Conservation (phyloP, 2,113 vertebrate species). For the Anhinga anhinga region DNA sequence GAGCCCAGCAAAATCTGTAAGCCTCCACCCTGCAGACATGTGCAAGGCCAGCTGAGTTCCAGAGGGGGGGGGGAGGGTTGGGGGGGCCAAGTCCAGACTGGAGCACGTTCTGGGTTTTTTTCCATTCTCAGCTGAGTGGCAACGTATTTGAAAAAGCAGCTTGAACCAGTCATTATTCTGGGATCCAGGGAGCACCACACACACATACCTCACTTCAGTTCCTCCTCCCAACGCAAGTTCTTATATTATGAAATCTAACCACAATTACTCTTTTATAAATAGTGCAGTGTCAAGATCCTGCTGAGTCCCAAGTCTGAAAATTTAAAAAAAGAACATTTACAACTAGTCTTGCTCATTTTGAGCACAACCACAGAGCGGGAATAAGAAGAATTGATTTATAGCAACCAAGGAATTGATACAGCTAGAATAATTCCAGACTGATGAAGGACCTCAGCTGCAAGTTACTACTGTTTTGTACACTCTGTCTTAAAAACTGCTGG, state of each 20-base stretch:
- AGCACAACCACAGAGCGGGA: not conserved
- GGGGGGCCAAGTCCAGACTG: not conserved
- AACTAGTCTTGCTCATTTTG: not conserved
- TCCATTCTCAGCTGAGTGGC: not conserved
- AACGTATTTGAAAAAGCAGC: not conserved
- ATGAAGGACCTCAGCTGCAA: not conserved
- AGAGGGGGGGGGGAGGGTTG: not conserved
- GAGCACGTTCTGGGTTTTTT: not conserved
- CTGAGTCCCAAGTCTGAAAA: not conserved
- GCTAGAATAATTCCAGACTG: conserved; percentile 7
- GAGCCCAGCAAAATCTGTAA: not conserved
- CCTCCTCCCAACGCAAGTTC: not conserved
- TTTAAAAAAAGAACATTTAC: not conserved
- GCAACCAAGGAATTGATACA: not conserved
- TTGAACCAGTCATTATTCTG: not conserved
- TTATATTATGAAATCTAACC: conserved; percentile 38
- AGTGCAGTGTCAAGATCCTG: conserved; percentile 12
- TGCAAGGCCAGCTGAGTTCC: not conserved
- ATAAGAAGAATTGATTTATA: conserved; percentile 1
- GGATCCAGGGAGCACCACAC: conserved; percentile 9
- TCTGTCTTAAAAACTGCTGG: not conserved
- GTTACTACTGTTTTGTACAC: conserved; percentile 11
- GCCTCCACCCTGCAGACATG: not conserved
- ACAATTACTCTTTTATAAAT: conserved; percentile 50
- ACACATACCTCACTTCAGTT: not conserved